These are phyloP conservation scores for Macaria notata DNA, from an alignment of 2,888 invertebrate species.

Conservation along the genomic window DNA sequence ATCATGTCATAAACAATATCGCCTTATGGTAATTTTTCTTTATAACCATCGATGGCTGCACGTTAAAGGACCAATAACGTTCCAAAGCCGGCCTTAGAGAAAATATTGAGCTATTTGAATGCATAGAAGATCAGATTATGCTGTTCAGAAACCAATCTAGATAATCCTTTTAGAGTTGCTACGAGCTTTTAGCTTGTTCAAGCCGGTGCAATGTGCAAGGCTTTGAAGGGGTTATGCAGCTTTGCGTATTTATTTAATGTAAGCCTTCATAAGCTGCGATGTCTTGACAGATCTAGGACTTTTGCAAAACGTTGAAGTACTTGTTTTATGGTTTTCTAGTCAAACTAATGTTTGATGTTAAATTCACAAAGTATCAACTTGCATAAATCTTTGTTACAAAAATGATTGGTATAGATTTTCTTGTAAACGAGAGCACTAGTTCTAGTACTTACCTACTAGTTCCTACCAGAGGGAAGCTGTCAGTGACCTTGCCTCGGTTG, in stretches of 20 bases:
- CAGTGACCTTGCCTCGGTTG: conserved; percentile 42
- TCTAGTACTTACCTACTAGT: too few species aligned
- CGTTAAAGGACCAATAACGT: conserved; percentile 10
- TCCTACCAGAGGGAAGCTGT: conserved; percentile 38
- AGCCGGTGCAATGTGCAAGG: background rate
- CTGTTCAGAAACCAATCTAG: conserved; percentile 14
- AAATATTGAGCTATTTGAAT: conserved; percentile 16
- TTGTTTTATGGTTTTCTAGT: too few species aligned
- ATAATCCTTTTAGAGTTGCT: conserved; percentile 12
- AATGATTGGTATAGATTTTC: too few species aligned
- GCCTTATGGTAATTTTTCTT: conserved; percentile 8
- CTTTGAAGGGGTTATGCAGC: too few species aligned
- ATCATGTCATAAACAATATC: conserved; percentile 11
- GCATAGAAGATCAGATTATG: conserved; percentile 14
- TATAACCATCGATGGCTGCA: conserved; percentile 2
- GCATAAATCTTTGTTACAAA: too few species aligned
- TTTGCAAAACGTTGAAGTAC: too few species aligned
- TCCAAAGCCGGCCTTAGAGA: conserved; percentile 3
- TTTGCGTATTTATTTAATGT: too few species aligned
- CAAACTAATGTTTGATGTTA: too few species aligned
- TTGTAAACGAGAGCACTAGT: too few species aligned
- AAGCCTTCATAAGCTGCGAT: too few species aligned
- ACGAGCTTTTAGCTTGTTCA: background rate
- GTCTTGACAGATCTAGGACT: too few species aligned
- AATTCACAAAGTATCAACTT: too few species aligned